These are phyloP conservation scores for Lasius platythorax DNA, from an alignment of 2,888 invertebrate genomes.

Conservation along the genomic window DNA sequence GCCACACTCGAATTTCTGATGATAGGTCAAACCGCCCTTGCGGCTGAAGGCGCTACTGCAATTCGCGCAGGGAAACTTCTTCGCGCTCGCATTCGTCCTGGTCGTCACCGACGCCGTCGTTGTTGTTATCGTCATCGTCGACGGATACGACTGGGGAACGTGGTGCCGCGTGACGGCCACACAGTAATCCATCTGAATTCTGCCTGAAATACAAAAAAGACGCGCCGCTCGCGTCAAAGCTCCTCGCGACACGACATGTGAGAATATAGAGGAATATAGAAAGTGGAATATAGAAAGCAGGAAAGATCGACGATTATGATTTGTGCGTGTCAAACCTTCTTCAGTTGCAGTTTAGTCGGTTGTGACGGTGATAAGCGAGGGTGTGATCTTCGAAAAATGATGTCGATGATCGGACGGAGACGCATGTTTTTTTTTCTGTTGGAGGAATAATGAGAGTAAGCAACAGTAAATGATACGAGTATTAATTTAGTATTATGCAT, in stretches of 20 bases:
- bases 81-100: not conserved
- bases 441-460: not conserved
- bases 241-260: constrained; percentile 38
- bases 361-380: constrained; percentile 3
- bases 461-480: not conserved
- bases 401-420: not conserved
- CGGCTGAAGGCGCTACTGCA: constrained; percentile 76
- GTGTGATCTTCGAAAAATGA: constrained; percentile 5
- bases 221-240: constrained; percentile 64
- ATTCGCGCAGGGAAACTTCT: constrained; percentile 73
- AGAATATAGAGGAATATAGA: constrained; percentile 25
- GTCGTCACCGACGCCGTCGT: not conserved
- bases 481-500: not conserved
- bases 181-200: constrained; percentile 56
- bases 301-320: constrained; percentile 18
- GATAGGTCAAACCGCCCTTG: constrained; percentile 77
- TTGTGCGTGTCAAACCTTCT: constrained; percentile 61
- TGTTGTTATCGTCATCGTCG: not conserved
- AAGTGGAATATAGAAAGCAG: not conserved
- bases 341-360: constrained; percentile 28
- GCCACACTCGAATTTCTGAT: constrained; percentile 78
- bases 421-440: not conserved
- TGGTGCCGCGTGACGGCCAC: constrained; percentile 33
- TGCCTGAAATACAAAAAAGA: constrained; percentile 71
- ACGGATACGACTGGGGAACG: constrained; percentile 3